Conservation (phyloP, 2,888 invertebrate genomes). For the Tenodera sinensis region DNA sequence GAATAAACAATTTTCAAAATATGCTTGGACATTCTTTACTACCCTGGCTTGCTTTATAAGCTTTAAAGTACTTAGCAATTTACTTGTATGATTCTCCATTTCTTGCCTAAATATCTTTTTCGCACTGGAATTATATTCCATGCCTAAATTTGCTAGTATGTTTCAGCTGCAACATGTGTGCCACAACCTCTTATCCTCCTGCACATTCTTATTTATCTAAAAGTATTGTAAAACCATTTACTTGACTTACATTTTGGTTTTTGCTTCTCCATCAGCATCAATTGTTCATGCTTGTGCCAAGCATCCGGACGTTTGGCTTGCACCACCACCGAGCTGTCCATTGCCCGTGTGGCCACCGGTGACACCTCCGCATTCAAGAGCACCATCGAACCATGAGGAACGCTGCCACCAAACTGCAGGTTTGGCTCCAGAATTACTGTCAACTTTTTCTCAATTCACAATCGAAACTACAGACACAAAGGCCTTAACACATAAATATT, state of each 20-base stretch:
- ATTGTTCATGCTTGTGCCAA: slow-evolving; percentile 73
- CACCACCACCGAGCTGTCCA: slow-evolving; percentile 41
- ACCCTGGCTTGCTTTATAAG: too few species aligned
- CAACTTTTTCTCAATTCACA: slow-evolving; percentile 12
- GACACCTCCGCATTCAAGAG: slow-evolving; percentile 41
- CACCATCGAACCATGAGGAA: slow-evolving; percentile 43
- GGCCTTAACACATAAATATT: slow-evolving; percentile 6
- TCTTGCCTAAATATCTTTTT: too few species aligned
- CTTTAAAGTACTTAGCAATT: too few species aligned
- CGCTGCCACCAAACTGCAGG: slow-evolving; percentile 47
- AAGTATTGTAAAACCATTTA: slow-evolving; percentile 22
- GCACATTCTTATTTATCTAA: too few species aligned
- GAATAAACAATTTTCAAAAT: too few species aligned
- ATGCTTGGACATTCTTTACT: too few species aligned
- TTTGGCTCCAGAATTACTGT: slow-evolving; percentile 55
- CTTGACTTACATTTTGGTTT: slow-evolving; percentile 63
- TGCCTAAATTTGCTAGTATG: too few species aligned
- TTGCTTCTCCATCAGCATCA: slow-evolving; percentile 69
- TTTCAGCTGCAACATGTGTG: too few species aligned
- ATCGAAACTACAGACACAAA: slow-evolving; percentile 21
- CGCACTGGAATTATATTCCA: too few species aligned
- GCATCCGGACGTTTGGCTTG: slow-evolving; percentile 46
- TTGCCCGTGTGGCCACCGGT: slow-evolving; percentile 51
- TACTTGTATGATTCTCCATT: too few species aligned
- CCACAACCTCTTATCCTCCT: too few species aligned